phyloP scores from a whole-genome alignment of 2,797 vertebrate species.

The Eupleurogrammus muticus region DNA sequence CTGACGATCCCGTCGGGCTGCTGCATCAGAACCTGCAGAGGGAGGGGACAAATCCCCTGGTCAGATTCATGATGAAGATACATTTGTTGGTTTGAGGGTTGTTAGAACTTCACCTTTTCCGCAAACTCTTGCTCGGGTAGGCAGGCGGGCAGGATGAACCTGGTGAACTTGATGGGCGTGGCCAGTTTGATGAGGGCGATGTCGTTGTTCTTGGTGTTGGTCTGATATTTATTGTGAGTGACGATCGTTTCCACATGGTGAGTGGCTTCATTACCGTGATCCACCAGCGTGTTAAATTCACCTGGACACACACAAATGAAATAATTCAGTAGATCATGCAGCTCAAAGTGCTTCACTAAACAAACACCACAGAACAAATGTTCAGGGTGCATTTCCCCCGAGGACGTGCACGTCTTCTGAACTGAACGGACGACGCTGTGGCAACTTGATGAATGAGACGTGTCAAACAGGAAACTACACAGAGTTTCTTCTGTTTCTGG shows the following conservation, averaged over 20 bases:
- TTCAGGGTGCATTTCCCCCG: too few species aligned
- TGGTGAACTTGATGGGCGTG: slow-evolving; percentile 84
- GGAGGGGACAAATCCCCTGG: neutral
- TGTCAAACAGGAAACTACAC: too few species aligned
- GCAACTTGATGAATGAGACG: too few species aligned
- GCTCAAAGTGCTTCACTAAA: too few species aligned
- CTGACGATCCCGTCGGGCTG: slow-evolving; percentile 85
- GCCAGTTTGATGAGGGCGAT: slow-evolving; percentile 91
- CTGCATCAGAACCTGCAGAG: slow-evolving; percentile 85
- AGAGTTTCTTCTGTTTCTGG: too few species aligned
- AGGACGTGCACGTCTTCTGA: too few species aligned
- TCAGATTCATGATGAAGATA: too few species aligned
- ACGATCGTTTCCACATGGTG: slow-evolving; percentile 81
- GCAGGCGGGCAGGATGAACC: slow-evolving; percentile 88
- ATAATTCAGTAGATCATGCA: neutral
- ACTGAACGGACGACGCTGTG: too few species aligned
- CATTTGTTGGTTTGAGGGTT: too few species aligned
- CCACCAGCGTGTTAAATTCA: slow-evolving; percentile 81
- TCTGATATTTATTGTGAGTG: slow-evolving; percentile 82
- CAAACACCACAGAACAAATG: too few species aligned
- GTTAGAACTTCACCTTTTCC: slow-evolving; percentile 76
- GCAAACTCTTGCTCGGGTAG: slow-evolving; percentile 89
- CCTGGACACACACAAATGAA: slow-evolving; percentile 76
- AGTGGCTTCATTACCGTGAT: slow-evolving; percentile 74
- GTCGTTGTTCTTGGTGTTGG: slow-evolving; percentile 89